Conservation (phyloP, 1,140 invertebrate species). For the Atta cephalotes region DNA sequence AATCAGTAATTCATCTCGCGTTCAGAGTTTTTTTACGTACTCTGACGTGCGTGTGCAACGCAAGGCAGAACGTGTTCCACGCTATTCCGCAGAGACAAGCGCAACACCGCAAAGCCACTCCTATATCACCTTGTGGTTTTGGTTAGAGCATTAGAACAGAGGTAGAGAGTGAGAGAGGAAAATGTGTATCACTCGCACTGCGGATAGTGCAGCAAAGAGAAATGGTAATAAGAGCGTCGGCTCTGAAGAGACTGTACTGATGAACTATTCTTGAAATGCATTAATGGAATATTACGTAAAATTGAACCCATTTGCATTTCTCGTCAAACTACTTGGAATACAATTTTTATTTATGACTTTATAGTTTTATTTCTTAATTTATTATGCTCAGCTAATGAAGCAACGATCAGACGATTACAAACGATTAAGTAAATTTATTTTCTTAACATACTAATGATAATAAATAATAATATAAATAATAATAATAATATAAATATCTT, state of each 20-base stretch:
- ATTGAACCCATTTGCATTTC: conserved; percentile 17
- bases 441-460: not conserved
- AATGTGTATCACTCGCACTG: conserved; percentile 37
- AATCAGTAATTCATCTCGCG: conserved; percentile 46
- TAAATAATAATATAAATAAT: not conserved
- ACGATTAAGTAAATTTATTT: not conserved
- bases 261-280: conserved; percentile 50
- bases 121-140: conserved; percentile 80
- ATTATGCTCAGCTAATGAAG: not conserved
- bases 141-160: conserved; percentile 47
- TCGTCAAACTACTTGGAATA: not conserved
- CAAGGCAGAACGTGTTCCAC: conserved; percentile 71
- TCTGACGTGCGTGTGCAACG: conserved; percentile 53
- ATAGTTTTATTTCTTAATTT: not conserved
- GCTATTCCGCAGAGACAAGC: conserved; percentile 62
- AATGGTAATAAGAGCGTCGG: conserved; percentile 45
- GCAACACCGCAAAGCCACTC: conserved; percentile 78
- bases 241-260: conserved; percentile 10
- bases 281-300: conserved; percentile 16
- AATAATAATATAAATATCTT: not conserved
- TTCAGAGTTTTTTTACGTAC: conserved; percentile 59
- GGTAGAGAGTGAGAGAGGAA: conserved; percentile 22
- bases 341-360: not conserved
- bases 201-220: conserved; percentile 35
- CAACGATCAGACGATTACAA: not conserved